Conservation (phyloP, 2,888 invertebrate species). For the Limnephilus marmoratus region DNA sequence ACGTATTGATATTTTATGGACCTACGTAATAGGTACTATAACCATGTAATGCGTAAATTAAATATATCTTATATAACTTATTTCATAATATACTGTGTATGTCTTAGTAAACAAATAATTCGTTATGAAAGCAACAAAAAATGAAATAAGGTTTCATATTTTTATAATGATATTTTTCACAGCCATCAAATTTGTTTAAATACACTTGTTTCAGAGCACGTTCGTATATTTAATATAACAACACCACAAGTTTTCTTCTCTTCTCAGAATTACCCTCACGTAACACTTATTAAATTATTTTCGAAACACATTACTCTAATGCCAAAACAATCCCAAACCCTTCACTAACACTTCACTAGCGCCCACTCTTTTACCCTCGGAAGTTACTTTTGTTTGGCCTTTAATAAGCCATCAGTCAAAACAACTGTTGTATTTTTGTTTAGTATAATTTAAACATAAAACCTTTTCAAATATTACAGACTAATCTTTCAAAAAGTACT, state of each 20-base stretch:
- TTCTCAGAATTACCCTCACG: not conserved
- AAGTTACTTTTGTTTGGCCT: not conserved
- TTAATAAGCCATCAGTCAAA: not conserved
- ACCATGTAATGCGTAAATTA: too few relatives aligned
- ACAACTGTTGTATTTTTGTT: not conserved
- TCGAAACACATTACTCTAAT: not conserved
- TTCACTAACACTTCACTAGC: not conserved
- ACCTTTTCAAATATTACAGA: not conserved
- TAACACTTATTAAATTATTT: not conserved
- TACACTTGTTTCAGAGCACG: too few relatives aligned
- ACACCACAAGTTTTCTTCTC: not conserved
- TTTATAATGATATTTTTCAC: too few relatives aligned
- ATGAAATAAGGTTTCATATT: too few relatives aligned
- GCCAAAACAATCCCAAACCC: not conserved
- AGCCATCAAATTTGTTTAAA: too few relatives aligned
- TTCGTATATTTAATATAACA: too few relatives aligned
- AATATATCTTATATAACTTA: too few relatives aligned
- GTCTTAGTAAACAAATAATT: too few relatives aligned
- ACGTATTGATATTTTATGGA: too few relatives aligned
- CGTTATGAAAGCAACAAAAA: too few relatives aligned
- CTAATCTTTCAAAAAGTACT: not conserved
- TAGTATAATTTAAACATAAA: not conserved
- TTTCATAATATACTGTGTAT: too few relatives aligned
- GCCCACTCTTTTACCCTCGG: not conserved
- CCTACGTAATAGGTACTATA: too few relatives aligned